These are phyloP conservation scores for Aix galericulata DNA, from an alignment of 2,113 vertebrate species.

Conservation along the genomic window DNA sequence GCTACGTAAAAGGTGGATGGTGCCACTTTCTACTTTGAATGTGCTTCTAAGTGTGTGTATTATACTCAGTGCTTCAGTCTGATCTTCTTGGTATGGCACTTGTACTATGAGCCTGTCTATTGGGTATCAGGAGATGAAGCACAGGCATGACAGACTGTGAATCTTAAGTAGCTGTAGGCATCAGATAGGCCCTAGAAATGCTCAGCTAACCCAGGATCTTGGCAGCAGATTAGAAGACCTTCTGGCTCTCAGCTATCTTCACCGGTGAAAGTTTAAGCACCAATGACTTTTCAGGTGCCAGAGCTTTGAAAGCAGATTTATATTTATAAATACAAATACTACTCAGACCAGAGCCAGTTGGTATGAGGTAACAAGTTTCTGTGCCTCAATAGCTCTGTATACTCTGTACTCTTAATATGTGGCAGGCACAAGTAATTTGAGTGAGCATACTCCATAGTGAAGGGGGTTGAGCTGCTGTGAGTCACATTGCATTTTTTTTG, in stretches of 20 bases:
- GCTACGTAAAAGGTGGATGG: background rate
- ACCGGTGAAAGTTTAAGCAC: background rate
- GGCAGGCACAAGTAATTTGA: background rate
- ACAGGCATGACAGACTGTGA: background rate
- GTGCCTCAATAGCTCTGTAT: background rate
- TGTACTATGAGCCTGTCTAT: background rate
- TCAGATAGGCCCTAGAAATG: background rate
- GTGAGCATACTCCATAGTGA: background rate
- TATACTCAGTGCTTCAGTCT: background rate
- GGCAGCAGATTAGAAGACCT: fast-evolving
- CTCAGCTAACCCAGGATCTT: background rate
- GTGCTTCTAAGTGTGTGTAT: background rate
- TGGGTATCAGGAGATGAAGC: background rate
- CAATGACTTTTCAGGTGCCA: background rate
- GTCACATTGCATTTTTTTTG: background rate
- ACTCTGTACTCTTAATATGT: background rate
- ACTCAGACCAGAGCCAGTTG: background rate
- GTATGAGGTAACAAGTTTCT: background rate
- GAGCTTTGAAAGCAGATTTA: background rate
- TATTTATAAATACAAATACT: background rate
- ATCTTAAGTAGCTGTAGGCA: background rate
- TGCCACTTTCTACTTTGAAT: background rate
- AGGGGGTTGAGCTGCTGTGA: background rate
- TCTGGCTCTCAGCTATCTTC: background rate
- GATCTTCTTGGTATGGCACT: background rate